Conservation (phyloP, 2,888 invertebrate species). For the Drosophila rubida region DNA sequence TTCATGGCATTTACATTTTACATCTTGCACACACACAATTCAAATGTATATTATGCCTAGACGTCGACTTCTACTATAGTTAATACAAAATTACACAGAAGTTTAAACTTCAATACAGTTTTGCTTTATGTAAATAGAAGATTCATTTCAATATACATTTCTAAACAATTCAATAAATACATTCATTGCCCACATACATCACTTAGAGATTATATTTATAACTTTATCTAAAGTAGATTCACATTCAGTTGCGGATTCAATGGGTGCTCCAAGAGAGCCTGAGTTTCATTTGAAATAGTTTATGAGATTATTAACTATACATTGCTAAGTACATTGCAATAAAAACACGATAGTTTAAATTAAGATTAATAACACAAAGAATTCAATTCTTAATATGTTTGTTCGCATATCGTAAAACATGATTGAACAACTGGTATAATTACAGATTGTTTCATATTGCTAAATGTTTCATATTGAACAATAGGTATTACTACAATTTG, state of each 20-base stretch:
- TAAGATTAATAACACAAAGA: slow-evolving; percentile 3
- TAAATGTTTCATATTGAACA: too few relatives aligned
- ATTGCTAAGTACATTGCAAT: slow-evolving; percentile 19
- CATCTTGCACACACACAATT: too few relatives aligned
- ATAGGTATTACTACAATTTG: slow-evolving; percentile 10
- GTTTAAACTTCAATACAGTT: too few relatives aligned
- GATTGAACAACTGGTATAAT: not conserved
- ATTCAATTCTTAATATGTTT: not conserved
- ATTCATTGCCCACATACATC: slow-evolving; percentile 23
- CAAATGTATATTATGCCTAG: too few relatives aligned
- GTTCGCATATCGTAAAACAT: not conserved
- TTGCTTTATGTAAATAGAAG: not conserved
- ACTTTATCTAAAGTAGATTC: slow-evolving; percentile 45
- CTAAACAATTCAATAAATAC: slow-evolving; percentile 27
- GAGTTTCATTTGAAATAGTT: slow-evolving; percentile 36
- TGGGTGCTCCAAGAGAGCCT: slow-evolving; percentile 38
- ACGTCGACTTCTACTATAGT: too few relatives aligned
- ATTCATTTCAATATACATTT: slow-evolving; percentile 22
- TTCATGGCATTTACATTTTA: too few relatives aligned
- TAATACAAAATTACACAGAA: too few relatives aligned
- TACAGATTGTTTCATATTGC: too few relatives aligned
- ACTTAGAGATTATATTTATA: slow-evolving; percentile 13
- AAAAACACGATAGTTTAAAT: not conserved
- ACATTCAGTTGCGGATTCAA: slow-evolving; percentile 30
- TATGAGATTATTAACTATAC: slow-evolving; percentile 31